Evolutionary conservation across 2,113 vertebrate species (phyloP).

Genomic region (Prunella fulvescens): DNA sequence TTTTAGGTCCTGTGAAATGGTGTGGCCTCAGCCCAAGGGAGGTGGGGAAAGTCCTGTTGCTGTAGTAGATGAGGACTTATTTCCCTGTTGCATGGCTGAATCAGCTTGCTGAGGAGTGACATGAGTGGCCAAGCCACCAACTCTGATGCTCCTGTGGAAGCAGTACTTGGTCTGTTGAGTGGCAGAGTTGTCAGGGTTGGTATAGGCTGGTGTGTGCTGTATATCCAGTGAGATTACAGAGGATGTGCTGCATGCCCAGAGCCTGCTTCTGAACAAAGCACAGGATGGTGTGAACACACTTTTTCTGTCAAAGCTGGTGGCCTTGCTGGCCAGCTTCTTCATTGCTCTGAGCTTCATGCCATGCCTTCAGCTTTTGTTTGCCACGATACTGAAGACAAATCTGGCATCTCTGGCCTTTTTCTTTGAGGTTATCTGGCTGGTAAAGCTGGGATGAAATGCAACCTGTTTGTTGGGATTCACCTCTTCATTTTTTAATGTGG

Average conservation of each 20-base stretch:
- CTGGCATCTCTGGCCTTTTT: background rate
- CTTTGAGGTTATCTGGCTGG: background rate
- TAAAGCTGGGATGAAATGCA: background rate
- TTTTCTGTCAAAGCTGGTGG: background rate
- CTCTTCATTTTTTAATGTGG: background rate
- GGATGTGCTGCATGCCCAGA: background rate
- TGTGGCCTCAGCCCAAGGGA: background rate
- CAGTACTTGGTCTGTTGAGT: background rate
- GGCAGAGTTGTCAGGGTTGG: background rate
- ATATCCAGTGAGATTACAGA: background rate
- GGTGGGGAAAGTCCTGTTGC: rapidly evolving
- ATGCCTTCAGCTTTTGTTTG: background rate
- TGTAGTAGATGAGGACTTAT: background rate
- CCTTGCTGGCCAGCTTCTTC: background rate
- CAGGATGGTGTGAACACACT: background rate
- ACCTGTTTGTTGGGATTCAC: background rate
- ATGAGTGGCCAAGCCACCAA: background rate
- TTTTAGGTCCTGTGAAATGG: background rate
- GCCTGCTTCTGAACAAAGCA: background rate
- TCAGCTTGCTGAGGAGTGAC: background rate
- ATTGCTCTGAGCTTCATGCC: background rate
- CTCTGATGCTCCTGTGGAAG: background rate
- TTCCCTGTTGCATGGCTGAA: background rate
- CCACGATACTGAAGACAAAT: background rate
- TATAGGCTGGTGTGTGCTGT: background rate